Evolutionary conservation across 1,140 invertebrate genomes (phyloP).

Genomic region (Sarcophaga peregrina): DNA sequence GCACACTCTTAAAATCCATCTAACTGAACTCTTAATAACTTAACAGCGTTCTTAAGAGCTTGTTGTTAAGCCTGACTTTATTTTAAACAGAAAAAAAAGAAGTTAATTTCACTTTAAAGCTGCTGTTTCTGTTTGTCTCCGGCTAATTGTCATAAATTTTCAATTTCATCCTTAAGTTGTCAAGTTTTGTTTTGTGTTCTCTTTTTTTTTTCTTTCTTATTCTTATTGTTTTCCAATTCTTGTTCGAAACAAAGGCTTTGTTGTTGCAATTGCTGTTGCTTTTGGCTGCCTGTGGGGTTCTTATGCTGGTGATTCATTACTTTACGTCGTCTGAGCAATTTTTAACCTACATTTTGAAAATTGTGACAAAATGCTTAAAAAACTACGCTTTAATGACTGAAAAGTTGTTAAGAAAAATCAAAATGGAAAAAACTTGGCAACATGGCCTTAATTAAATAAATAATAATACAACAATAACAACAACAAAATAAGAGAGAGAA

Average conservation of each 20-base stretch:
- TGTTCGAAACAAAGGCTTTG: neutral
- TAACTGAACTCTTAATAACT: neutral
- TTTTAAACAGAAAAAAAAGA: no score
- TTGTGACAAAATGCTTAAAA: slow-evolving; percentile 16
- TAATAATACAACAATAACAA: neutral
- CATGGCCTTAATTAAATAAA: slow-evolving; percentile 1
- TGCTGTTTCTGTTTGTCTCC: neutral
- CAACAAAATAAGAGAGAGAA: no score
- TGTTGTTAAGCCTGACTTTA: neutral
- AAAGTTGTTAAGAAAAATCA: neutral
- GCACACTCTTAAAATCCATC: neutral
- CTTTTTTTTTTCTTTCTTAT: no score
- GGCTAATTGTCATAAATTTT: neutral
- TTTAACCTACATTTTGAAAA: slow-evolving; percentile 15
- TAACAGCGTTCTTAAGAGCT: neutral
- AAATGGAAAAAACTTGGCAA: neutral
- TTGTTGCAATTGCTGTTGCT: neutral
- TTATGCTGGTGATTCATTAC: neutral
- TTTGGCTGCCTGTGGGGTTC: neutral
- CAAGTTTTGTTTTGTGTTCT: neutral
- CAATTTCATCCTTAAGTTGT: slow-evolving; percentile 21
- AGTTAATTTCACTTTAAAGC: slow-evolving; percentile 7
- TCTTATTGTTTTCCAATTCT: no score
- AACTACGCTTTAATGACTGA: neutral
- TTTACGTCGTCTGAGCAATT: neutral